Base-by-base conservation (phyloP, 2,888 invertebrate species). In the Xanthorhoe spadicearia region DNA sequence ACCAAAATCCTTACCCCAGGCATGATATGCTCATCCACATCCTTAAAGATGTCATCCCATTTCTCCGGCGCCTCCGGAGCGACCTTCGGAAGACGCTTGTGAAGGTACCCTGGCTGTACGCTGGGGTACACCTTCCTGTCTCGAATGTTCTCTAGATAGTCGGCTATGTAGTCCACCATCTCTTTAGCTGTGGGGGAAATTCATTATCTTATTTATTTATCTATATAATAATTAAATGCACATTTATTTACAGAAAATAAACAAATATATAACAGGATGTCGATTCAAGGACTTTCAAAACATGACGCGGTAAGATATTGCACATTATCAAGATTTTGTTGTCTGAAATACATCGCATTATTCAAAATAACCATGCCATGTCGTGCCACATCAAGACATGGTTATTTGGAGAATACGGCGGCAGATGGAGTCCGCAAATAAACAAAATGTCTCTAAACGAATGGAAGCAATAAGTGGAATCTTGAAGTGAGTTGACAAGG, bases 101-200 rank as follows among this genome's bases (percentile, higher is more conserved):
- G 95, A 84, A 99, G 95, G 85, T 99, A 99, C 5, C 99, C 99
- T 0, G 99, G 99, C 80, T 98, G 96, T 0, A 98, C 98, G 15
- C 97, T 96, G 0, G 99, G 99, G 83, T 97, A 99, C 0, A 99
- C 99, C 15, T 97, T 95, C 2, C 97, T 94, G 13, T 96, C 96
- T 0, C 99, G 94, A 68, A 99, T 98, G 75, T 96, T 97, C 87
- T 97, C 97, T 84, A 99, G 89, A 86, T 99, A 99, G 85, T 99
- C 98, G 0, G 99, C 99, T 75, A 99, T 99, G 87, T 98, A 99
- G 91, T 99, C 99, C 67, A 99, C 97, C 96, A 99, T 97, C 92
- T 99, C 98, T 88, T 99, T 99, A 49, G 99, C 99, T 97, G 85
- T 18, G 49, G 15, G 43, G 2, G 48, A 48, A 48, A 48, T 59